Conservation (phyloP, 37 sponge, comb jelly and placozoan species). For the Agelas oroides region DNA sequence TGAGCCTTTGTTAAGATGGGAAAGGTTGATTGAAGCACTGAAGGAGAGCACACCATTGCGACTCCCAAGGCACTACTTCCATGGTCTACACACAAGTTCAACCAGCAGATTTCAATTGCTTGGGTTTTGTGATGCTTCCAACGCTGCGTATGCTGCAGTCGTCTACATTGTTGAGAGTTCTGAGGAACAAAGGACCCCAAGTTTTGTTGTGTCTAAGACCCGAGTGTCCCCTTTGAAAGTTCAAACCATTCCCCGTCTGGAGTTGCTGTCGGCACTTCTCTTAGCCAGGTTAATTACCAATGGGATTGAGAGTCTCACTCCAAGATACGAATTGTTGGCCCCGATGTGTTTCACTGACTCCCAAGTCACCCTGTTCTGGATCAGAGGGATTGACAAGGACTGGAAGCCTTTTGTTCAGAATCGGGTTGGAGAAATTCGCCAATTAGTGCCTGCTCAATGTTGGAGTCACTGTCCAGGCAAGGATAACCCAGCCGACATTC, state of each 20-base stretch:
- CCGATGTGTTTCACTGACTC: conserved; percentile 40
- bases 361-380: conserved; percentile 45
- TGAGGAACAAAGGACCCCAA: not conserved
- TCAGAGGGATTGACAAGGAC: conserved; percentile 17
- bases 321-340: not conserved
- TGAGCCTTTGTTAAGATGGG: conserved; percentile 23
- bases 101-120: not conserved
- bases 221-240: conserved; percentile 1
- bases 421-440: conserved; percentile 26
- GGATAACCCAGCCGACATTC: conserved; percentile 45
- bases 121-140: conserved; percentile 40
- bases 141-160: conserved; percentile 20
- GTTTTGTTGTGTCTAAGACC: conserved; percentile 28
- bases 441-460: not conserved
- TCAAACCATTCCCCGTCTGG: conserved; percentile 26
- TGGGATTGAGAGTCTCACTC: conserved; percentile 11
- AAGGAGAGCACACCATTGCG: not conserved
- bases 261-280: conserved; percentile 19
- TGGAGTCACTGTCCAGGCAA: conserved; percentile 23
- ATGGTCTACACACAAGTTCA: not conserved
- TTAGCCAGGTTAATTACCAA: conserved; percentile 32
- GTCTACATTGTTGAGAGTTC: conserved; percentile 24
- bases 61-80: conserved; percentile 11
- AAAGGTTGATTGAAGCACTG: not conserved
- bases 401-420: conserved; percentile 42